Percentiles rank a stretch among this genome's conserved stretches.
Conservation (phyloP, 2,113 vertebrate species). For the Balaenoptera acutorostrata region DNA sequence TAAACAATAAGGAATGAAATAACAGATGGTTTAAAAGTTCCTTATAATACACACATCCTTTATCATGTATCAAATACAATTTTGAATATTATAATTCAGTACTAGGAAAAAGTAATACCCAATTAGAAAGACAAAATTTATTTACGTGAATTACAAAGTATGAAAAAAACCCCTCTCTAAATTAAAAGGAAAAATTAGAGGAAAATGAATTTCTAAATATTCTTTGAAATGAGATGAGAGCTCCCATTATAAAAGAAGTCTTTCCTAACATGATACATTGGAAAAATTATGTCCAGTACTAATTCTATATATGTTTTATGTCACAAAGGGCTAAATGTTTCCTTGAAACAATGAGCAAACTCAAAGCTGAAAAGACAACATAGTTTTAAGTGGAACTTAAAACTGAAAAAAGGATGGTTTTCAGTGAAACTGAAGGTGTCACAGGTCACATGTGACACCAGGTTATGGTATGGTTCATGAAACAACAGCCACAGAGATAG, state of each 20-base stretch:
- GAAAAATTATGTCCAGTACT: background rate
- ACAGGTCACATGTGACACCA: constrained; percentile 32
- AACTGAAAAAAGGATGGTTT: constrained; percentile 34
- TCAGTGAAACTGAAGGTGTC: constrained; percentile 36
- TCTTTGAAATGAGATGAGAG: background rate
- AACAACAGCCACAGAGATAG: constrained; percentile 34
- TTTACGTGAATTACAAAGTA: background rate
- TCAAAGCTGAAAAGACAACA: constrained; percentile 32
- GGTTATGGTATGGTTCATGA: background rate
- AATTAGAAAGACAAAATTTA: background rate
- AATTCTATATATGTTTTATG: background rate
- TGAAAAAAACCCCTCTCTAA: background rate
- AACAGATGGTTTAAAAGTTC: background rate
- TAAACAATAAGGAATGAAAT: background rate
- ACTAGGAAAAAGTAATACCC: background rate
- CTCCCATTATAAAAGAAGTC: background rate
- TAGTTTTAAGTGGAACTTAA: constrained; percentile 28
- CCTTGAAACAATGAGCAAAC: constrained; percentile 7
- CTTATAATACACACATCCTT: background rate
- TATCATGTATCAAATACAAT: background rate
- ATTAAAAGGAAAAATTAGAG: background rate
- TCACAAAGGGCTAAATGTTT: constrained; percentile 38
- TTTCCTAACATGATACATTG: background rate
- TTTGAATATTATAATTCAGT: background rate
- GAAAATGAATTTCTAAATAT: background rate